Base-by-base conservation (phyloP, 2,113 vertebrate species). In the Centropristis striata region DNA sequence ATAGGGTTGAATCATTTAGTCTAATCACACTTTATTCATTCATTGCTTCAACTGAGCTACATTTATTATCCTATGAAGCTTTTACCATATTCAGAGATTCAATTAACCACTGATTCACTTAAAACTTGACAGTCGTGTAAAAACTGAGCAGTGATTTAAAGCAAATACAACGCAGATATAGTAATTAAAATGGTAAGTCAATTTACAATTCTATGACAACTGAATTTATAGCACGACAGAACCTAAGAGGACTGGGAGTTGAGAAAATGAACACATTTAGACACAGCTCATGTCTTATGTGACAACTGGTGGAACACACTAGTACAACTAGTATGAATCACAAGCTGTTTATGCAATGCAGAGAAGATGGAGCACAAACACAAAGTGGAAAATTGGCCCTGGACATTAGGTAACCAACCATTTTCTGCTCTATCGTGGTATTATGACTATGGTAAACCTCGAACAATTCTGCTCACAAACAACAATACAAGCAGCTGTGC, bases 321-420 rank as follows among this genome's bases (percentile, higher is more conserved):
- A 23, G 60, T 55, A 32, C 41, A n/a, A 55, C 47, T 18, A 28
- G 65, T 41, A 79, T 76, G 59, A 78, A 82, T 85, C 65, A 75
- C 47, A 37, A 41, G 70, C 27, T 75, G 73, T 78, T 72, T 76
- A 59, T 66, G 72, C 36, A 57, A 64, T 13, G 15, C 28, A 57
- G 50, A 8, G 36, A 63, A 75, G 27, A 72, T 63, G 60, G 58
- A 72, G 84, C 69, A 54, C 61, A 63, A 49, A 16, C 5, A 18
- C 28, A 68, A 61, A 66, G 74, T 70, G n/a, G 41, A 59, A 71
- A 83, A 61, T 59, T 83, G 60, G 65, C 72, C 32, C 55, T 67
- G 74, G 74, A 76, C 71, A 65, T 68, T 39, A 58, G 27, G 20
- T 66, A 75, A 59, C 51, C 23, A 61, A 75, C 50, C n/a, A 25